Evolutionary conservation across 2,888 invertebrate genomes (phyloP).

Genomic region (Polyploca ridens): DNA sequence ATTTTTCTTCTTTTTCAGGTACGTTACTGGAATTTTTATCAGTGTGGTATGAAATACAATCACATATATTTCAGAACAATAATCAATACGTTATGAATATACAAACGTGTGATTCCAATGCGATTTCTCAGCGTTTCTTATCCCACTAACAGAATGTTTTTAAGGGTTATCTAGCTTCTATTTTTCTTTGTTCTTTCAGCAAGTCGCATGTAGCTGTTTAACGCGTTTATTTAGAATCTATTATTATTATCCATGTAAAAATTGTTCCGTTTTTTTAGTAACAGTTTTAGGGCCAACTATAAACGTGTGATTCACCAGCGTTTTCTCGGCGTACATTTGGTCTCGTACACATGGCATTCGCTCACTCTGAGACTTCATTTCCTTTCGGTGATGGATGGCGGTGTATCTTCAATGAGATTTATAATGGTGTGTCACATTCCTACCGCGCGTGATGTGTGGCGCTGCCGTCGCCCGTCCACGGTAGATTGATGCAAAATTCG

Average conservation of each 20-base stretch:
- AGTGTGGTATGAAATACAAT: background rate
- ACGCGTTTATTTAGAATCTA: too few species aligned
- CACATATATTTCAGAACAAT: background rate
- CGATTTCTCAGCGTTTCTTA: background rate
- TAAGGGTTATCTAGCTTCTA: too few species aligned
- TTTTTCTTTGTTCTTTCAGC: too few species aligned
- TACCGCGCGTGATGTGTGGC: slow-evolving; percentile 49
- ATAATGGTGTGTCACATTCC: slow-evolving; percentile 80
- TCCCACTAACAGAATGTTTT: too few species aligned
- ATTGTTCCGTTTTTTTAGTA: background rate
- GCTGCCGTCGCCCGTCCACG: slow-evolving; percentile 20
- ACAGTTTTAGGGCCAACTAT: background rate
- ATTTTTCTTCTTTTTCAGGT: slow-evolving; percentile 9
- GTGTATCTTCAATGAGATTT: slow-evolving; percentile 81
- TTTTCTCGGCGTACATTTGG: slow-evolving; percentile 20
- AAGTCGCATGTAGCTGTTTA: too few species aligned
- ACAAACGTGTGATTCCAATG: background rate
- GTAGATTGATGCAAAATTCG: slow-evolving; percentile 49
- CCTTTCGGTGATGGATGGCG: slow-evolving; percentile 79
- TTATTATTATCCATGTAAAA: too few species aligned
- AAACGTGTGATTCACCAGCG: background rate
- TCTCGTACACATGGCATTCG: slow-evolving; percentile 24
- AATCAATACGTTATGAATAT: background rate
- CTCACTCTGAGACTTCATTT: slow-evolving; percentile 70
- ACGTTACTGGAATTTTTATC: background rate